These are phyloP conservation scores for Tribolium freemani DNA, from an alignment of 2,888 invertebrate genomes.

Conservation along the genomic window DNA sequence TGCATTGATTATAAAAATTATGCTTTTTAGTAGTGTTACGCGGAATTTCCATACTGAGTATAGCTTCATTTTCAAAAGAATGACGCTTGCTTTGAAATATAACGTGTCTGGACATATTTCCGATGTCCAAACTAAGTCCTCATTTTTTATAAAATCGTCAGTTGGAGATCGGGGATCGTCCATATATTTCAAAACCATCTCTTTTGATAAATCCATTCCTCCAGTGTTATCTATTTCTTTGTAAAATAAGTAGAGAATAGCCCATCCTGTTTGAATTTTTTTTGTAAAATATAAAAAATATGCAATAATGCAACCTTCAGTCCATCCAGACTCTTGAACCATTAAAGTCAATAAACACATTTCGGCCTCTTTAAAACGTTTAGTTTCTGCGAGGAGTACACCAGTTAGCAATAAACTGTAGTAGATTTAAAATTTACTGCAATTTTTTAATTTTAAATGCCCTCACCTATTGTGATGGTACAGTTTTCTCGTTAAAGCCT, in stretches of 20 bases:
- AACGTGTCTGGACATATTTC: slow-evolving; percentile 56
- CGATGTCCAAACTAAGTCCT: slow-evolving; percentile 62
- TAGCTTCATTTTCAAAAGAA: slow-evolving; percentile 62
- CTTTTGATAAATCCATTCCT: slow-evolving; percentile 61
- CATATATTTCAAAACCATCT: slow-evolving; percentile 59
- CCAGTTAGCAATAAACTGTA: slow-evolving; percentile 60
- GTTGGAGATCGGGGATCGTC: slow-evolving; percentile 41
- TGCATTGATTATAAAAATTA: slow-evolving; percentile 42
- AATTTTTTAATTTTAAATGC: not conserved
- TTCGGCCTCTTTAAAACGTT: slow-evolving; percentile 61
- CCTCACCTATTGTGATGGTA: slow-evolving; percentile 60
- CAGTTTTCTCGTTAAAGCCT: slow-evolving; percentile 58
- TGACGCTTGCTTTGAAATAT: slow-evolving; percentile 58
- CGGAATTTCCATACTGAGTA: slow-evolving; percentile 37
- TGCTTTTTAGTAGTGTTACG: not conserved
- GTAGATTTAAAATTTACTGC: slow-evolving; percentile 30
- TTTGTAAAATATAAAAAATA: not conserved
- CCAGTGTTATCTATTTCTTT: slow-evolving; percentile 55
- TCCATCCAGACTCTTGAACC: slow-evolving; percentile 58
- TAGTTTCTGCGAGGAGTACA: slow-evolving; percentile 57
- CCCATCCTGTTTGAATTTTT: slow-evolving; percentile 56
- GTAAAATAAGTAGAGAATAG: slow-evolving; percentile 62
- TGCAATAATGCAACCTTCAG: slow-evolving; percentile 56
- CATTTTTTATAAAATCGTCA: slow-evolving; percentile 52
- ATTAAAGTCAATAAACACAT: slow-evolving; percentile 62